Conservation (phyloP, 2,113 vertebrate genomes). For the Melanerpes aurifrons region DNA sequence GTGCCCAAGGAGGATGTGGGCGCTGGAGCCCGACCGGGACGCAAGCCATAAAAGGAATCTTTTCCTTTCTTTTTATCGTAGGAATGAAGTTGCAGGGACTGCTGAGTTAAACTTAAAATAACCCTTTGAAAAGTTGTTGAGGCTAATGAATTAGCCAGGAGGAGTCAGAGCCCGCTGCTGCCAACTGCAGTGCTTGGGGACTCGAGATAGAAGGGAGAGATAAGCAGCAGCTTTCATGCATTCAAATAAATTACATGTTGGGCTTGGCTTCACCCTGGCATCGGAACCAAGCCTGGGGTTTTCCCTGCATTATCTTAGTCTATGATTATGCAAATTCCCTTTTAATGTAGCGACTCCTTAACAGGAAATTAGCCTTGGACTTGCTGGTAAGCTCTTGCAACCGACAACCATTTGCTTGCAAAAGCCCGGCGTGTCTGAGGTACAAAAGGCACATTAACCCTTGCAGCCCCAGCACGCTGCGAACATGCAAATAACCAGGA, state of each 20-base stretch:
- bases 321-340: conserved; percentile 72
- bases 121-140: conserved; percentile 62
- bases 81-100: conserved; percentile 48
- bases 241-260: conserved; percentile 64
- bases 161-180: conserved; percentile 33
- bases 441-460: conserved; percentile 31
- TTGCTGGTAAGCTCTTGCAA: conserved; percentile 46
- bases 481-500: conserved; percentile 21
- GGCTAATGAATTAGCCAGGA: conserved; percentile 62
- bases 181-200: conserved; percentile 42
- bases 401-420: conserved; percentile 51
- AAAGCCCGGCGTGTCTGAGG: conserved; percentile 47
- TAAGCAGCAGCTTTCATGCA: conserved; percentile 58
- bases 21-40: conserved; percentile 34
- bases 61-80: not conserved
- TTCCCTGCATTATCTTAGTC: conserved; percentile 64
- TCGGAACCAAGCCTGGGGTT: conserved; percentile 56
- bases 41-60: conserved; percentile 17
- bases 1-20: conserved; percentile 31
- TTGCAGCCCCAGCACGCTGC: not conserved
- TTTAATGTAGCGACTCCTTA: conserved; percentile 66
- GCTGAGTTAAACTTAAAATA: conserved; percentile 67
- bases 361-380: conserved; percentile 66
- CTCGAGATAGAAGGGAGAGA: conserved; percentile 36
- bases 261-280: conserved; percentile 66